These are phyloP conservation scores for Acrocephalus scirpaceus DNA, from an alignment of 2,797 vertebrate species.

Conservation along the genomic window DNA sequence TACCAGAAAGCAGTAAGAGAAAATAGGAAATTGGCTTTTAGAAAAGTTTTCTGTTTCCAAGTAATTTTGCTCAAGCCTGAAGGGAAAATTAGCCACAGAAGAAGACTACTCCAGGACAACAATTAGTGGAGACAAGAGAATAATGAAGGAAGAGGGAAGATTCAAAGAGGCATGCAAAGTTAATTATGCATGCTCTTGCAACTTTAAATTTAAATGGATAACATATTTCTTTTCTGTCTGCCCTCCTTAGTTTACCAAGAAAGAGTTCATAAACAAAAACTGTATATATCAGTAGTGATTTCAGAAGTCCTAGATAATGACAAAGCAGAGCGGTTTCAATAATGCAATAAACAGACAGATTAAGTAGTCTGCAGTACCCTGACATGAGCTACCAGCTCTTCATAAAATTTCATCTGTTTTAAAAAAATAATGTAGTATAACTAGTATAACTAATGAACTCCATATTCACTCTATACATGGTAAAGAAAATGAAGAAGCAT, in stretches of 20 bases:
- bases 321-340: not conserved
- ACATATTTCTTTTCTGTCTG: not conserved
- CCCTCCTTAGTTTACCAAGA: not conserved
- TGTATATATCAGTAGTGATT: not conserved
- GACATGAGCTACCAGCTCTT: not conserved
- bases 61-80: conserved; percentile 5
- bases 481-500: not conserved
- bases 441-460: not conserved
- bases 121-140: conserved; percentile 10
- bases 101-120: not conserved
- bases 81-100: conserved; percentile 7
- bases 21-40: not conserved
- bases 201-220: not conserved
- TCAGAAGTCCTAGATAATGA: not conserved
- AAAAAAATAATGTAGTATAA: not conserved
- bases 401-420: not conserved
- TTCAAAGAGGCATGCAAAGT: not conserved
- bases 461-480: not conserved
- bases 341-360: not conserved
- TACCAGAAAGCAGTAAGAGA: not conserved
- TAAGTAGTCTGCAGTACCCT: not conserved
- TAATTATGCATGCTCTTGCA: not conserved
- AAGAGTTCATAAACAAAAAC: not conserved
- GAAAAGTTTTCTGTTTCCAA: not conserved
- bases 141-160: conserved; percentile 9